Base-by-base conservation (phyloP, 2,888 invertebrate species). In the Drosophila borborema region DNA sequence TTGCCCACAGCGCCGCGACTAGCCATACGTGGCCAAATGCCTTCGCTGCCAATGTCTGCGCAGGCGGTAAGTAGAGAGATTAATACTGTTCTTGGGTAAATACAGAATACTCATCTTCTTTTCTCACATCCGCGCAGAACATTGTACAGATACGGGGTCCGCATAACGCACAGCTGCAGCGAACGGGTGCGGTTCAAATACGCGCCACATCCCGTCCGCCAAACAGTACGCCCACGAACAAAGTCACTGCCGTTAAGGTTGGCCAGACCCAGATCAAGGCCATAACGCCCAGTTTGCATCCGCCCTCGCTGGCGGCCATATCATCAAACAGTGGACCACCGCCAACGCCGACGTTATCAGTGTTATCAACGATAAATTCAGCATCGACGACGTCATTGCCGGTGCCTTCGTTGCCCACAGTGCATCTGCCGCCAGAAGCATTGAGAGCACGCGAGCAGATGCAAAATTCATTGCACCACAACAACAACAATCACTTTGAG, bases 181-280 rank as follows among this genome's bases (percentile, higher is more conserved):
- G 92, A 4, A 91, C 93, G 40, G 72, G 78, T 12, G 89, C 92
- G 53, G 92, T 93, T 64, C 93, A 93, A 79, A 92, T 93, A 63
- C 91, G 93, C 45, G 88, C 92, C 48, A 87, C 93, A 6, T 72
- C 81, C 72, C 74, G 85, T 77, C 80, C 91, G 79, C 68, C 79
- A 28, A 86, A 65, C 83, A 80, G 90, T 54, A 70, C 91, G 54
- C 92, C 92, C 77, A 77, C 89, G 84, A 90, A 83, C 77, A 90
- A 90, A 90, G 80, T 87, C 80, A 87, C 86, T 90, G 86, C 86
- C 87, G 92, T 93, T 5, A 93, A 93, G 83, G 92, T 93, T 63
- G 93, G 93, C 40, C 92, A 93, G 83, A 93, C 93, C 54, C 93
- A 93, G 82, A 93, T 93, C 53, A 93, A 93, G 88, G 91, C 92